Conservation (phyloP, 1,140 invertebrate genomes). For the Lepidurus arcticus region DNA sequence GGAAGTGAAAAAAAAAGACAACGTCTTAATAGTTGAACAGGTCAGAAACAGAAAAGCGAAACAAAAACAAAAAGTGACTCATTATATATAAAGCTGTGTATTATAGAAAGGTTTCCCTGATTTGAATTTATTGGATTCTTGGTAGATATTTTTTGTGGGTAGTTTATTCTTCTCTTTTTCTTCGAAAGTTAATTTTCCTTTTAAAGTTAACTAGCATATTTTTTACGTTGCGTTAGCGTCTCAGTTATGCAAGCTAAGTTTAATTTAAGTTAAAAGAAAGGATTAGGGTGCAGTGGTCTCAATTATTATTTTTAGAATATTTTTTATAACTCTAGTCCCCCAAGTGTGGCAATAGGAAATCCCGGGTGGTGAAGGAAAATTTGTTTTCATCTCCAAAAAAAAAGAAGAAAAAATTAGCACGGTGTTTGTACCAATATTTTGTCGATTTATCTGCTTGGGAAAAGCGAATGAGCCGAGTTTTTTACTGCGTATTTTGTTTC, state of each 20-base stretch:
- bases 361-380: slow-evolving; percentile 17
- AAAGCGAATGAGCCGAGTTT: slow-evolving; percentile 19
- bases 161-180: neutral
- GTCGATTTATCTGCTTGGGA: neutral
- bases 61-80: neutral
- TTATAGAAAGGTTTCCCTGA: neutral
- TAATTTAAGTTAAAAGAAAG: slow-evolving; percentile 12
- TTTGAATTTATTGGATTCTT: neutral
- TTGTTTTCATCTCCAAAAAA: neutral
- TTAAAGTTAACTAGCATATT: slow-evolving; percentile 19
- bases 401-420: neutral
- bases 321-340: slow-evolving; percentile 20
- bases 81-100: neutral
- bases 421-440: neutral
- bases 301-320: slow-evolving; percentile 16
- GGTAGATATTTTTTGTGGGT: neutral
- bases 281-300: slow-evolving; percentile 13
- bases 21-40: neutral
- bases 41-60: neutral
- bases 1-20: neutral
- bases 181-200: neutral
- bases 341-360: slow-evolving; percentile 12
- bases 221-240: slow-evolving; percentile 11
- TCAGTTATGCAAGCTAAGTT: neutral
- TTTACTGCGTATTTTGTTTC: neutral